These are phyloP conservation scores for Cremastobaeus sp. DNA, from an alignment of 2,888 invertebrate genomes.

Conservation along the genomic window DNA sequence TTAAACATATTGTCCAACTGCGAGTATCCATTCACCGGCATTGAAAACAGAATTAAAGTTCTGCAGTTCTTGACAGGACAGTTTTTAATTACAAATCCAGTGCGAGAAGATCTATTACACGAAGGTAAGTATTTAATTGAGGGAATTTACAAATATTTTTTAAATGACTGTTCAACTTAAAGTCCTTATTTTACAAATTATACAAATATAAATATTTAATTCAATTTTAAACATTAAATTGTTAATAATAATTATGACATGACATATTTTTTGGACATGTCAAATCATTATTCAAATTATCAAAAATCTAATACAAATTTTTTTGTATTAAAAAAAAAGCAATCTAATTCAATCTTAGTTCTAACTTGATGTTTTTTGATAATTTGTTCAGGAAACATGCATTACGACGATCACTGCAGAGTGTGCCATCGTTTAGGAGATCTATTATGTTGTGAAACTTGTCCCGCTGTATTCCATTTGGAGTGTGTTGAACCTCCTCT, in stretches of 20 bases:
- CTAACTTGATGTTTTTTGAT: too few species aligned
- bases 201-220: too few species aligned
- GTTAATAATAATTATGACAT: slow-evolving; percentile 29
- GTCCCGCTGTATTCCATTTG: slow-evolving; percentile 98
- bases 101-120: slow-evolving; percentile 94
- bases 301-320: too few species aligned
- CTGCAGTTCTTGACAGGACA: slow-evolving; percentile 96
- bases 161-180: too few species aligned
- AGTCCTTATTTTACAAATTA: too few species aligned
- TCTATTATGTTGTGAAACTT: slow-evolving; percentile 97
- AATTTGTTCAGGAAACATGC: slow-evolving; percentile 87
- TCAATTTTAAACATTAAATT: slow-evolving; percentile 1
- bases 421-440: slow-evolving; percentile 96
- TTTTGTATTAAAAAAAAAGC: background rate
- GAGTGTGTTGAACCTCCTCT: slow-evolving; percentile 97
- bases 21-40: slow-evolving; percentile 92
- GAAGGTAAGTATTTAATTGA: slow-evolving; percentile 88
- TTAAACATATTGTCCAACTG: slow-evolving; percentile 84
- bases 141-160: too few species aligned
- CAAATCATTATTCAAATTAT: too few species aligned
- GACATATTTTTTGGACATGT: slow-evolving; percentile 33
- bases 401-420: slow-evolving; percentile 95
- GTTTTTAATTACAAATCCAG: slow-evolving; percentile 94
- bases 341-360: background rate
- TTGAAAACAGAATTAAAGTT: slow-evolving; percentile 88